Evolutionary conservation across 2,113 vertebrate species (phyloP).

Genomic region (Halichoeres trimaculatus): DNA sequence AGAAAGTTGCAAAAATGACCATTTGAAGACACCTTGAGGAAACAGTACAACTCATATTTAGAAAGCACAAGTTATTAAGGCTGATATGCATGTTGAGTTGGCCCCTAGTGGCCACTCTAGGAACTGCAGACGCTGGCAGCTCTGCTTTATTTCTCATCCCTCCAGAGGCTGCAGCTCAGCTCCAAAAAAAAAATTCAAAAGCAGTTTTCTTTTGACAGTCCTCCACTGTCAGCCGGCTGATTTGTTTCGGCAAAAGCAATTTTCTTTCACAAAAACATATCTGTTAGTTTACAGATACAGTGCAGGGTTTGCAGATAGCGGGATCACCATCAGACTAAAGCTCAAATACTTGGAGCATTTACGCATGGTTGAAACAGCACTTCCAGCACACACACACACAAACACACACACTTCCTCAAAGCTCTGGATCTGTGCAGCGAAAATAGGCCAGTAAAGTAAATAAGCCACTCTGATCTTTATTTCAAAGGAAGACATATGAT

Average conservation of each 20-base stretch:
- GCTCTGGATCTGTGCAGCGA: conserved; percentile 32
- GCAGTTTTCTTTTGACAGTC: conserved; percentile 26
- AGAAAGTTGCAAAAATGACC: background rate
- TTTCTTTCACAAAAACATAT: conserved; percentile 19
- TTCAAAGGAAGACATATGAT: conserved; percentile 64
- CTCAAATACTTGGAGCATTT: conserved; percentile 31
- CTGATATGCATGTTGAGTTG: background rate
- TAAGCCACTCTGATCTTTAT: conserved; percentile 69
- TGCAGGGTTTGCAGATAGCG: conserved; percentile 41
- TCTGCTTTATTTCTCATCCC: background rate
- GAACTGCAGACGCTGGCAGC: background rate
- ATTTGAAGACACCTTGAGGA: background rate
- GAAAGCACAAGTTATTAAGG: too few species aligned
- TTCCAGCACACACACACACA: conserved; percentile 12
- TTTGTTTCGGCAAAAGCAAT: conserved; percentile 65
- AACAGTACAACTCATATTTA: background rate
- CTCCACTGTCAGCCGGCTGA: conserved; percentile 30
- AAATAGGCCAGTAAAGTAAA: conserved; percentile 67
- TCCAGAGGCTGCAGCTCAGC: background rate
- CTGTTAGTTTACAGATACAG: conserved; percentile 51
- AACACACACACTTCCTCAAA: conserved; percentile 32
- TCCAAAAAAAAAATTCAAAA: conserved; percentile 17
- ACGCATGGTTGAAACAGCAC: conserved; percentile 29
- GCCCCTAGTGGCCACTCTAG: background rate
- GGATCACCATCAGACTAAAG: conserved; percentile 40